Base-by-base conservation (phyloP, 1,140 invertebrate species). In the Elysia chlorotica region DNA sequence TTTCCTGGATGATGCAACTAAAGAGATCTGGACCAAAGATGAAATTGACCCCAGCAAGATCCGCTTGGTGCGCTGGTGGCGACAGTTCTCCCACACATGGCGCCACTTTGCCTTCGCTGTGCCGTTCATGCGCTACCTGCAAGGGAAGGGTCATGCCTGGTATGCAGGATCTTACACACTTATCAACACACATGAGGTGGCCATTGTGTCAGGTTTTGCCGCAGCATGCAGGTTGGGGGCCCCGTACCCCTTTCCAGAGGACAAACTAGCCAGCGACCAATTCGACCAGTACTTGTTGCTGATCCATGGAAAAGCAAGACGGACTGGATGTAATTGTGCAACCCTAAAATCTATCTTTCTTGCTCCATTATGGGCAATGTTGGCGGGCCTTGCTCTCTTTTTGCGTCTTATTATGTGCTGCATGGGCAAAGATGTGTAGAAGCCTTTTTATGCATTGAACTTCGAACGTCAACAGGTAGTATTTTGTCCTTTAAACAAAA, bases 31-130 rank as follows among this genome's bases (percentile, higher is more conserved):
- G 81, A 83, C 80, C 10, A 62, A 67, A 2, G 35, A 73, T 30
- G 78, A 83, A 65, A 77, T 84, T 6, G 53, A 77, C 3, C 70
- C 72, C 28, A 73, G 76, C 14, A 84, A 83, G 65, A 73, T 84
- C 21, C 62, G 78, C 30, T 69, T 80, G 4, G 71, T 53, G 56
- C 72, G 74, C n/a, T 83, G 80, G 81, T 83, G 81, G 80, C 61
- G 79, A 31, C 80, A 84, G 71, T 82, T 84, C 65, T 78, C 83
- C 19, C 83, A 83, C 72, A 78, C 77, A 3, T 84, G 82, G 82
- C 66, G 72, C 10, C 82, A 84, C 72, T 84, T 81, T 77, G 79
- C 81, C 19, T 84, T 83, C 36, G 78, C 78, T n/a, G 80, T 82
- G 1, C 81, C 81, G 17, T 74, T 82, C 21, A 80, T 83, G 76